Percentiles rank a stretch among this genome's conserved stretches.
These are phyloP conservation scores for Sporophila hypoxantha DNA, from an alignment of 2,113 vertebrate species.

Conservation along the genomic window DNA sequence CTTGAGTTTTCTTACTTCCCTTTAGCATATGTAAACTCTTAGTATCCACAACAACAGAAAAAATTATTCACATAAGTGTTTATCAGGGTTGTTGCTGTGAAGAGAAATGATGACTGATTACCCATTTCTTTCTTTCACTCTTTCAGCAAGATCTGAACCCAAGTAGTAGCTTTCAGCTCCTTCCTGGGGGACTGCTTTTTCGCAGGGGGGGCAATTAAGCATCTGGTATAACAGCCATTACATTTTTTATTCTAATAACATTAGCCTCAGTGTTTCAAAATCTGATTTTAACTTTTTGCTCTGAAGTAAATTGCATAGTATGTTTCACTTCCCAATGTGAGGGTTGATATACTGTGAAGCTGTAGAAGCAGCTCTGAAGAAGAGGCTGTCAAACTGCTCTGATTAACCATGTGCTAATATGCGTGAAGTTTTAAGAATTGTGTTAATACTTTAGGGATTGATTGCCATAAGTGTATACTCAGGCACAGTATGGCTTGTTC, in stretches of 20 bases:
- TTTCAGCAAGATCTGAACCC: neutral
- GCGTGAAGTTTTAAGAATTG: neutral
- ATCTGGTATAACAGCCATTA: neutral
- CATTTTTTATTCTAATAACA: neutral
- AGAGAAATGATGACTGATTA: neutral
- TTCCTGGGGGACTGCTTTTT: neutral
- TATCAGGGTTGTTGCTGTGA: neutral
- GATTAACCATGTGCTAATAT: neutral
- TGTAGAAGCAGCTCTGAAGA: neutral
- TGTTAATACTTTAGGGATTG: conserved; percentile 1
- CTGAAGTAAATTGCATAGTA: neutral
- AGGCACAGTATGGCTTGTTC: neutral
- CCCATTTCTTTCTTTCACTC: neutral
- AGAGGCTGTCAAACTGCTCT: neutral
- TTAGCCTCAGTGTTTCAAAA: neutral
- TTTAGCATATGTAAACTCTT: neutral
- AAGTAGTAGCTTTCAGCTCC: neutral
- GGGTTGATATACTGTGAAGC: neutral
- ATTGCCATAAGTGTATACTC: neutral
- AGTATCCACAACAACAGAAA: neutral
- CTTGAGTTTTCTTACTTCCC: neutral
- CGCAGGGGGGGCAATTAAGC: neutral
- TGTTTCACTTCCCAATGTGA: neutral
- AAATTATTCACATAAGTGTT: neutral
- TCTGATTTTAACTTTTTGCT: neutral